A percentile compares a stretch with the other conserved stretches of the same genome.
These are phyloP conservation scores for Litocranius walleri DNA, from an alignment of 2,113 vertebrate species.

Conservation along the genomic window DNA sequence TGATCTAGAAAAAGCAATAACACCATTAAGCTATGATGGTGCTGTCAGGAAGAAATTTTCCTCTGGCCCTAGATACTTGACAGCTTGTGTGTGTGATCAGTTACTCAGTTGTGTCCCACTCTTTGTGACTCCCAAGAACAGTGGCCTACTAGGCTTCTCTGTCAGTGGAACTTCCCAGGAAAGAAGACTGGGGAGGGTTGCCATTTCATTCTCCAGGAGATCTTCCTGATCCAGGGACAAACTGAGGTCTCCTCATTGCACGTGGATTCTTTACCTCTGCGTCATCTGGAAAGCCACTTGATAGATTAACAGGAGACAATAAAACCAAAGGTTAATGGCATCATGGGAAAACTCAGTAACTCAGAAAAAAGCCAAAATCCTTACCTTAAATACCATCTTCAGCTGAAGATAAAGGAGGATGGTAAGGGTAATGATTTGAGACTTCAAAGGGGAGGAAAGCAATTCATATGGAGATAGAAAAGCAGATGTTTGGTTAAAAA, in stretches of 20 bases:
- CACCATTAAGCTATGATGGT: not conserved
- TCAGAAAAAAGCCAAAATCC: not conserved
- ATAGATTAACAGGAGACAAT: not conserved
- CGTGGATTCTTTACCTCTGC: not conserved
- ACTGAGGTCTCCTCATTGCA: not conserved
- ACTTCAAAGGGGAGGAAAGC: not conserved
- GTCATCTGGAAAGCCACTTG: not conserved
- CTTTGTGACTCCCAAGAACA: rapidly evolving
- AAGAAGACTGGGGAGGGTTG: not conserved
- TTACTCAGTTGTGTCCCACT: not conserved
- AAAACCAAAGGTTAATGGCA: not conserved
- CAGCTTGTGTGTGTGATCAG: not conserved
- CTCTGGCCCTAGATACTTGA: not conserved
- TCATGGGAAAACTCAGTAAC: not conserved
- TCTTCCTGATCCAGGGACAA: not conserved
- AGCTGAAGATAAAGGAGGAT: not conserved
- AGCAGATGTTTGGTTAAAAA: not conserved
- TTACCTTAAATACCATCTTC: not conserved
- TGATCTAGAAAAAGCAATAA: not conserved
- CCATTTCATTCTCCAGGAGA: not conserved
- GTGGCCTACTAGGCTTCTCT: not conserved
- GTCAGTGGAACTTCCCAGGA: not conserved
- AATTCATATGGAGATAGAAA: not conserved
- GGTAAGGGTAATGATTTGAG: not conserved
- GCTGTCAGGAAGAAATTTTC: not conserved